A percentile compares a stretch with the other conserved stretches of the same genome.
These are phyloP conservation scores for Megalops cyprinoides DNA, from an alignment of 2,797 vertebrate species.

Conservation along the genomic window DNA sequence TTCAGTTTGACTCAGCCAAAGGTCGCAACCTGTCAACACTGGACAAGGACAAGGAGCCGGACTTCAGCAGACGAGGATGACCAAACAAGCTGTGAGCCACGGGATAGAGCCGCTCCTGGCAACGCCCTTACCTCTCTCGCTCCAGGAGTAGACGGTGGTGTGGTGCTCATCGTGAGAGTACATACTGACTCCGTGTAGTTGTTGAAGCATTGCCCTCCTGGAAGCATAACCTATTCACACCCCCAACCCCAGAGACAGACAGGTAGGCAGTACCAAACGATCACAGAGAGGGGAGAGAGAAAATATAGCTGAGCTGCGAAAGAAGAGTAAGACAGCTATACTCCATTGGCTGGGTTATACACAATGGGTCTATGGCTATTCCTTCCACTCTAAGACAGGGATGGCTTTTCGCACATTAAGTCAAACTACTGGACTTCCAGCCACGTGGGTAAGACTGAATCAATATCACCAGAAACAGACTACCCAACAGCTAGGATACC, in stretches of 20 bases:
- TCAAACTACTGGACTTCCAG: not conserved
- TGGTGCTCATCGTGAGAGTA: slow-evolving; percentile 83
- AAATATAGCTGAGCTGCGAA: slow-evolving; percentile 54
- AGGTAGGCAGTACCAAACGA: slow-evolving; percentile 36
- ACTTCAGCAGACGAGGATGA: slow-evolving; percentile 50
- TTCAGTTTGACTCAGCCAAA: not conserved
- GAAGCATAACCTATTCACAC: slow-evolving; percentile 79
- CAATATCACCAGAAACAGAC: not conserved
- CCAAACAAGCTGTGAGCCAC: slow-evolving; percentile 48
- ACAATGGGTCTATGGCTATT: too few species aligned
- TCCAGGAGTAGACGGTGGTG: slow-evolving; percentile 74
- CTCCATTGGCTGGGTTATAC: not conserved
- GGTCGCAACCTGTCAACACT: not conserved
- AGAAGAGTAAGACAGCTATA: not conserved
- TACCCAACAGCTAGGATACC: not conserved
- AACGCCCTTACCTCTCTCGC: slow-evolving; percentile 81
- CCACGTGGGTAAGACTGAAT: not conserved
- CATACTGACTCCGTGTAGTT: slow-evolving; percentile 85
- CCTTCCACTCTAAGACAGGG: not conserved
- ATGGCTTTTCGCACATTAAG: not conserved
- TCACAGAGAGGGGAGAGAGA: slow-evolving; percentile 56
- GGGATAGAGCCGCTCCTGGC: slow-evolving; percentile 31
- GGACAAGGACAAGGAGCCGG: slow-evolving; percentile 32
- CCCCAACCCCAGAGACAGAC: slow-evolving; percentile 56
- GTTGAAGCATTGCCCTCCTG: slow-evolving; percentile 88